phyloP scores from a whole-genome alignment of 2,797 vertebrate genomes.

The Hydrolagus colliei region DNA sequence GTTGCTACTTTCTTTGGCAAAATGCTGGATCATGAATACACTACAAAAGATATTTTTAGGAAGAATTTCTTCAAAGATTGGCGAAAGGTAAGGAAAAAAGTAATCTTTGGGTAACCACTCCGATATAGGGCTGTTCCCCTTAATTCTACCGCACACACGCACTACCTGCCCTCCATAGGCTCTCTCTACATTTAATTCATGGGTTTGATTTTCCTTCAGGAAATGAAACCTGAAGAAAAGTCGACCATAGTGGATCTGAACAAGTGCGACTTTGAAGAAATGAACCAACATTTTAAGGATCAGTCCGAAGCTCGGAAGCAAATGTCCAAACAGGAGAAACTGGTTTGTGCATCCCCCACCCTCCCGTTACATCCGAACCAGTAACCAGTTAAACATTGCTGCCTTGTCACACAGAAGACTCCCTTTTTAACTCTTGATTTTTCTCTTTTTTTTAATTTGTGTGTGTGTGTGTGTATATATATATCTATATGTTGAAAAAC shows the following conservation, averaged over 20 bases:
- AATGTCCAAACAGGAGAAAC: constrained; percentile 90
- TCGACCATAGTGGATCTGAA: constrained; percentile 75
- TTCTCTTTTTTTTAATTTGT: too few relatives aligned
- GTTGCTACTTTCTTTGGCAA: constrained; percentile 96
- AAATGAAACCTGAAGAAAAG: constrained; percentile 94
- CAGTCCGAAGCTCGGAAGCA: constrained; percentile 89
- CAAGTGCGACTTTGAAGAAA: constrained; percentile 87
- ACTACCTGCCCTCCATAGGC: too few relatives aligned
- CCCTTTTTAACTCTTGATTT: too few relatives aligned
- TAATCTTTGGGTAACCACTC: neutral
- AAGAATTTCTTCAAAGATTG: constrained; percentile 99
- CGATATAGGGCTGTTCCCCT: too few relatives aligned
- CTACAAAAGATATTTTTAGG: constrained; percentile 93
- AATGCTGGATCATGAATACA: constrained; percentile 97
- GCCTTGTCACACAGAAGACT: too few relatives aligned
- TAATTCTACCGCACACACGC: too few relatives aligned
- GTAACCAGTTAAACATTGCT: too few relatives aligned
- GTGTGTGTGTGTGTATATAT: too few relatives aligned
- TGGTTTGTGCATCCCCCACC: constrained; percentile 54
- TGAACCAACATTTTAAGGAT: constrained; percentile 89
- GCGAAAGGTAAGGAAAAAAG: constrained; percentile 72
- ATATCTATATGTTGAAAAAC: neutral
- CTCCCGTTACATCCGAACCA: too few relatives aligned
- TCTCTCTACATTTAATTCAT: neutral
- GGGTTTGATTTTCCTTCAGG: constrained; percentile 53